Percentiles rank a stretch among this genome's conserved stretches.
Evolutionary conservation across 2,113 vertebrate genomes (phyloP).

Genomic region (Callipepla californica): DNA sequence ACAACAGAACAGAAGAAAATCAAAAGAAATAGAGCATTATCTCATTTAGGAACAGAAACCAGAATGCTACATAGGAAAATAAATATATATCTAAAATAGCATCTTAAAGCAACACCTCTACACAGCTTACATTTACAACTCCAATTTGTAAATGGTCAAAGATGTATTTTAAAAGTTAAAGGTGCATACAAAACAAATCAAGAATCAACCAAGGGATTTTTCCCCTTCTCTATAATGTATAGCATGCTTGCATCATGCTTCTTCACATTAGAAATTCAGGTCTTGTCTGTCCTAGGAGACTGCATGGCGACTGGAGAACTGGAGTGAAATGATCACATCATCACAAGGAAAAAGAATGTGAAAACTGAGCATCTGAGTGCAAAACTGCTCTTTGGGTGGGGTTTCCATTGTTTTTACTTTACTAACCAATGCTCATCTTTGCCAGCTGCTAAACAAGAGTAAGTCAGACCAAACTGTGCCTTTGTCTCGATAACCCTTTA

Average conservation of each 20-base stretch:
- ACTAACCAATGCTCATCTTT: background rate
- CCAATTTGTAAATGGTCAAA: background rate
- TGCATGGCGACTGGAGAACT: background rate
- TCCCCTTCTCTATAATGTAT: background rate
- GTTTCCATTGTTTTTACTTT: background rate
- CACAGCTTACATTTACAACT: background rate
- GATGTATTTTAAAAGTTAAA: background rate
- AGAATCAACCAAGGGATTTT: background rate
- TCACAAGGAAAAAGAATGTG: background rate
- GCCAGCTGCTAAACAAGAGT: background rate
- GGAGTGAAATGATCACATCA: conserved; percentile 30
- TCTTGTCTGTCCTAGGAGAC: conserved; percentile 4
- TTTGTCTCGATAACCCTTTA: background rate
- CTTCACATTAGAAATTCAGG: background rate
- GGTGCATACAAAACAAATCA: background rate
- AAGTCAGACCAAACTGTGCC: background rate
- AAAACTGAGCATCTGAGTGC: background rate
- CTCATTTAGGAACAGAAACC: background rate
- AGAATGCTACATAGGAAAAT: background rate
- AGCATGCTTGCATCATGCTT: background rate
- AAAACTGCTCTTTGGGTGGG: background rate
- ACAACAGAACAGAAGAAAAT: conserved; percentile 40
- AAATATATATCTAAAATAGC: background rate
- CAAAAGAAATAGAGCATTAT: conserved; percentile 50
- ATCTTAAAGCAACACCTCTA: background rate